Percentiles rank a stretch among this genome's conserved stretches.
These are phyloP conservation scores for Thalassaphorura encarpata DNA, from an alignment of 1,140 invertebrate genomes.

Conservation along the genomic window DNA sequence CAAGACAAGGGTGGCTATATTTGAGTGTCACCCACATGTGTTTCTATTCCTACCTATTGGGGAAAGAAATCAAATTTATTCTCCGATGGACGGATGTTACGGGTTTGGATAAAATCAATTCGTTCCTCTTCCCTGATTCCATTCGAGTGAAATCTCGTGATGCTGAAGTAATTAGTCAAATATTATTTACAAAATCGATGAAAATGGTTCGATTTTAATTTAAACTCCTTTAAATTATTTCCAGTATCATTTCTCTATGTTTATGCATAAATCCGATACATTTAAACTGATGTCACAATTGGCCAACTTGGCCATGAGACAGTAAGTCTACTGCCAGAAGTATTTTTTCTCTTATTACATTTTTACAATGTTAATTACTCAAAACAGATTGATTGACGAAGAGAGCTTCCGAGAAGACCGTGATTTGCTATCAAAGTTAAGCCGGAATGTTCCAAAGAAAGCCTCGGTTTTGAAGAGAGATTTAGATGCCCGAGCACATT, in stretches of 20 bases:
- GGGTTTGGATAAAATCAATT: conserved; percentile 61
- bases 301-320: conserved; percentile 93
- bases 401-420: conserved; percentile 76
- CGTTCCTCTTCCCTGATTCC: conserved; percentile 69
- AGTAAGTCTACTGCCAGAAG: conserved; percentile 47
- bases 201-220: conserved; percentile 2
- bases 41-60: conserved; percentile 91
- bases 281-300: conserved; percentile 88
- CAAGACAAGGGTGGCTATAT: conserved; percentile 91
- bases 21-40: conserved; percentile 90
- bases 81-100: conserved; percentile 74
- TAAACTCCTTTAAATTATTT: conserved; percentile 35
- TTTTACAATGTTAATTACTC: conserved; percentile 3
- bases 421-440: conserved; percentile 66
- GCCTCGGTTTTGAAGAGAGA: conserved; percentile 83
- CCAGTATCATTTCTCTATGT: conserved; percentile 81
- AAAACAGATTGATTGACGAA: conserved; percentile 65
- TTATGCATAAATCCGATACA: conserved; percentile 78
- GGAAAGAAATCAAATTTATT: conserved; percentile 76
- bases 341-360: no score
- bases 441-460: conserved; percentile 75
- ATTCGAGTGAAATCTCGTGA: conserved; percentile 74
- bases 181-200: neutral
- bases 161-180: conserved; percentile 45
- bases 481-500: conserved; percentile 85